Percentiles rank a stretch among this genome's conserved stretches.
phyloP scores from a whole-genome alignment of 2,797 vertebrate genomes.

The Sebastes goodei region DNA sequence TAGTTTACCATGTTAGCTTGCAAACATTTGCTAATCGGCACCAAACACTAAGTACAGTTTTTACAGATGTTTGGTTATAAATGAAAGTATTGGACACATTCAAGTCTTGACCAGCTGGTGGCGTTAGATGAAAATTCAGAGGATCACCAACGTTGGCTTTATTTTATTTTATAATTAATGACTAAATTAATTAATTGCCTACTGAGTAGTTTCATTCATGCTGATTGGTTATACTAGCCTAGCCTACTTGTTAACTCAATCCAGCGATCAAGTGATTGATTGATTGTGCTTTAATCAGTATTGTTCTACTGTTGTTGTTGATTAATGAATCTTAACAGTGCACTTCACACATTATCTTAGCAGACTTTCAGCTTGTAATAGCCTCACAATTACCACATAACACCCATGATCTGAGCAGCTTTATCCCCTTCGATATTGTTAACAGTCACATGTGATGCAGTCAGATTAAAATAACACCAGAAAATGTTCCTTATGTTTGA shows the following conservation, averaged over 20 bases:
- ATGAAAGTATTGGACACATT: not conserved
- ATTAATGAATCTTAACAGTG: conserved; percentile 1
- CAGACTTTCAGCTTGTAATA: not conserved
- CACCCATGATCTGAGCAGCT: conserved; percentile 5
- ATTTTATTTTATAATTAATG: not conserved
- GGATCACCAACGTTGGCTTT: rapidly evolving
- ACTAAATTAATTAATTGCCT: not conserved
- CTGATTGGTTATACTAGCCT: not conserved
- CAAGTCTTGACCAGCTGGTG: not conserved
- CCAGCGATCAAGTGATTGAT: not conserved
- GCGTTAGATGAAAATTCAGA: not conserved
- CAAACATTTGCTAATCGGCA: not conserved
- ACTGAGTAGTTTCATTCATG: not conserved
- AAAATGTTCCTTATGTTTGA: not conserved
- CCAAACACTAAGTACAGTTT: not conserved
- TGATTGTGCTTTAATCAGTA: conserved; percentile 23
- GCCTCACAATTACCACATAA: not conserved
- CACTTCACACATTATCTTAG: conserved; percentile 45
- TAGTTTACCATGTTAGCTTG: not conserved
- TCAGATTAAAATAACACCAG: not conserved
- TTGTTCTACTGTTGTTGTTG: conserved; percentile 7
- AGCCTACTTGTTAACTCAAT: not conserved
- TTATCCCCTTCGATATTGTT: not conserved
- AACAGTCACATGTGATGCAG: not conserved
- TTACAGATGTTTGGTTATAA: not conserved